Conservation (phyloP, 92 coral and sea anemone genomes). For the Siderastrea radians region DNA sequence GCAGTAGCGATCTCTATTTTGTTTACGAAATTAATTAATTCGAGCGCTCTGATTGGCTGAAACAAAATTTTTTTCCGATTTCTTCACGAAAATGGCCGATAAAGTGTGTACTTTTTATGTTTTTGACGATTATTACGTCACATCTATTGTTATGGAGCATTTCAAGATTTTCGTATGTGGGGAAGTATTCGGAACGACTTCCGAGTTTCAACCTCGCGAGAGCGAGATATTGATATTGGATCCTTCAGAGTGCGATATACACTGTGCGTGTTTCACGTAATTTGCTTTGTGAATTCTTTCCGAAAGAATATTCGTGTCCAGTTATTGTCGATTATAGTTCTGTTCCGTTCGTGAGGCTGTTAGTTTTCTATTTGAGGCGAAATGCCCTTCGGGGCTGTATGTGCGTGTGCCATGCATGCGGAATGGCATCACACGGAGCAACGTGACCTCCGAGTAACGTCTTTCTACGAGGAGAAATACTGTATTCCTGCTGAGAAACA, state of each 20-base stretch:
- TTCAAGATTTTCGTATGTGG: constrained; percentile 33
- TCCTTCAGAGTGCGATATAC: background rate
- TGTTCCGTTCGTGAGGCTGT: background rate
- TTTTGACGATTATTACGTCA: background rate
- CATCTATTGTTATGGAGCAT: constrained; percentile 13
- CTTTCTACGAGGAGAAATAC: background rate
- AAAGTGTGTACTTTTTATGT: constrained; percentile 2
- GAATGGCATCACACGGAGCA: constrained; percentile 15
- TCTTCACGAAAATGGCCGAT: constrained; percentile 15
- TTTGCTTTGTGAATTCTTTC: background rate
- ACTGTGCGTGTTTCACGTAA: background rate
- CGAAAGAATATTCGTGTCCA: background rate
- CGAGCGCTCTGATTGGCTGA: constrained; percentile 34
- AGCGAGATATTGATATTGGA: constrained; percentile 27
- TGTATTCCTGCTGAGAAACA: constrained; percentile 22
- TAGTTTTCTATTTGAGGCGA: background rate
- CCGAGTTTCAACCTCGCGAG: background rate
- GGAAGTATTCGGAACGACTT: constrained; percentile 23
- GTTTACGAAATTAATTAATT: constrained; percentile 6
- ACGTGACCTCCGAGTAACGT: background rate
- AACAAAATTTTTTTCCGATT: constrained; percentile 5
- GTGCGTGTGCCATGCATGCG: background rate
- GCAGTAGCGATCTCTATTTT: background rate
- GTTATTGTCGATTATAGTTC: background rate
- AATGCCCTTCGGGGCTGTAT: background rate